These are phyloP conservation scores for Numenius phaeopus DNA, from an alignment of 2,797 vertebrate genomes.

Conservation along the genomic window DNA sequence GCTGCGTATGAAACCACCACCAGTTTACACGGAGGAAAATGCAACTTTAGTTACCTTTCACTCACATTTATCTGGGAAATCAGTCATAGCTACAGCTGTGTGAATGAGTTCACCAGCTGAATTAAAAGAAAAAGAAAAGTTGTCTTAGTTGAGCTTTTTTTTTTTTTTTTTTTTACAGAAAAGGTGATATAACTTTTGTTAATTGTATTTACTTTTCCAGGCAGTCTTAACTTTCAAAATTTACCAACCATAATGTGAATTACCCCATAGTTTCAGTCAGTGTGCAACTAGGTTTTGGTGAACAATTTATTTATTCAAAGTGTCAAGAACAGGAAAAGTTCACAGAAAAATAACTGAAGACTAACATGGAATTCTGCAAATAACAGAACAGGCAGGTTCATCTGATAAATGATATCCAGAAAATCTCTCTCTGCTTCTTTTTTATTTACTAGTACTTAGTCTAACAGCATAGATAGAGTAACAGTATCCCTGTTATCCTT, in stretches of 20 bases:
- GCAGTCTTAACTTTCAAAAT: neutral
- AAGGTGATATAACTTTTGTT: neutral
- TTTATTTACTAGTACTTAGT: neutral
- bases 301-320: neutral
- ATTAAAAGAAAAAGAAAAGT: neutral
- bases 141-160: neutral
- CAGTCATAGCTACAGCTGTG: neutral
- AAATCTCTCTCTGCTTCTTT: neutral
- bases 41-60: neutral
- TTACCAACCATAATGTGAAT: neutral
- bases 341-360: neutral
- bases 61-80: neutral
- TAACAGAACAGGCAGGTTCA: neutral
- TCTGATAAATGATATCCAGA: neutral
- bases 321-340: neutral
- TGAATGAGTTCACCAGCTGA: slow-evolving; percentile 29
- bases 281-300: neutral
- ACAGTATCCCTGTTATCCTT: neutral
- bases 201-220: neutral
- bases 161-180: neutral
- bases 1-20: neutral
- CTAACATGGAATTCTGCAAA: neutral
- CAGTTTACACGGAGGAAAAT: neutral
- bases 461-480: neutral
- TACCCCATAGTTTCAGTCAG: neutral